Evolutionary conservation across 2,797 vertebrate species (phyloP), one percentile per base, ranked within the genome.

Genomic region (Margarornis squamiger): DNA sequence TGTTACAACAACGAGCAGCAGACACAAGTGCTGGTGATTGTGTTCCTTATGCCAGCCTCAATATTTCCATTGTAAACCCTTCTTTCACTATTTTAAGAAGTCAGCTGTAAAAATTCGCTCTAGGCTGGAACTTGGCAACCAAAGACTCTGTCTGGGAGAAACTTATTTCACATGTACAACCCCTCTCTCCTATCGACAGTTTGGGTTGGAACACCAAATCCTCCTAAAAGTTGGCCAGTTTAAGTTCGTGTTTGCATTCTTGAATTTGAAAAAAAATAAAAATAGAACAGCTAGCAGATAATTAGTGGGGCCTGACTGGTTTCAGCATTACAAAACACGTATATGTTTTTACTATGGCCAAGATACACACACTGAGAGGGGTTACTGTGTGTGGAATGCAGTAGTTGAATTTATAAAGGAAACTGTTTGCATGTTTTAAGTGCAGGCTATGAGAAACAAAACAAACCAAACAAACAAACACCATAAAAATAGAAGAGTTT

Each of bases 51-150:
- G 3, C 74, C 36, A 71, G 77, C 19, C 85, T 94, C 95, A 84
- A 2, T 38, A 87, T 96, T 96, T 97, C 95, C 91, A 67, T 77
- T 90, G 63, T 95, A 94, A 96, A 93, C 67, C 52, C 36, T 92
- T 77, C 86, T 82, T 92, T 57, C 77, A 68, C 86, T 92, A 87
- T 93, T 95, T 95, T 93, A 94, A 93, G 90, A 88, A 95, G 86
- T 96, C 71, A 92, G 93, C 88, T 92, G 86, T 90, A 95, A 96
- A 95, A 95, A 93, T 85, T 93, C 62, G 62, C 87, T 95, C 74
- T 84, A 73, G 91, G 82, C 92, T 95, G 90, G 73, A 92, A 88
- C 76, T 95, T 96, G 95, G 92, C 94, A 97, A 84, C 41, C 15
- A 70, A 86, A 88, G 63, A 2, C 58, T 71, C 48, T 0, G 59